These are phyloP conservation scores for Brenthis daphne DNA, from an alignment of 2,888 invertebrate species.

Conservation along the genomic window DNA sequence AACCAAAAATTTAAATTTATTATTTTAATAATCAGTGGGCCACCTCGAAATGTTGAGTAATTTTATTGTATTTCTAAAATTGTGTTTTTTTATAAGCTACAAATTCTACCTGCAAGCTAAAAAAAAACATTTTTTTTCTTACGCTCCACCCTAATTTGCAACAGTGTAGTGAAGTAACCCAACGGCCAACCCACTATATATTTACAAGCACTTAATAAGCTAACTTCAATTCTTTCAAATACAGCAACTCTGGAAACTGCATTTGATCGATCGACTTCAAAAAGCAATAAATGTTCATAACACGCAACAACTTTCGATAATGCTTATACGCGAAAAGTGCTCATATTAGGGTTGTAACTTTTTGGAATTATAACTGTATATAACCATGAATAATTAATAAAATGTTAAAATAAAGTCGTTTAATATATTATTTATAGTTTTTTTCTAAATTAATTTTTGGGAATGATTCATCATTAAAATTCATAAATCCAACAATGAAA, in stretches of 20 bases:
- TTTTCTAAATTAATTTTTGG: background rate
- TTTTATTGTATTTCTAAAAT: too few species aligned
- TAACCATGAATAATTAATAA: background rate
- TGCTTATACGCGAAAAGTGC: slow-evolving; percentile 19
- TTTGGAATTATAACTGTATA: background rate
- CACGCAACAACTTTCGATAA: slow-evolving; percentile 26
- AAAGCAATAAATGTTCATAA: slow-evolving; percentile 36
- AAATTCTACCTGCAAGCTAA: too few species aligned
- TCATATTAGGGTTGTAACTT: slow-evolving; percentile 12
- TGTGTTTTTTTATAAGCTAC: too few species aligned
- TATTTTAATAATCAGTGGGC: too few species aligned
- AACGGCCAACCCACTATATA: too few species aligned
- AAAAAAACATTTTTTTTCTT: too few species aligned
- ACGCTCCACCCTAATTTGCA: too few species aligned
- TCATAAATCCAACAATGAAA: background rate
- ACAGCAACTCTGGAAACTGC: slow-evolving; percentile 7
- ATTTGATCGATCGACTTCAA: slow-evolving; percentile 27
- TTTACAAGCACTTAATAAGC: background rate
- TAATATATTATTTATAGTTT: background rate
- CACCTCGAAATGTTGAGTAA: too few species aligned
- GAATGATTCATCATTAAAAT: background rate
- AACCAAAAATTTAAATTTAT: too few species aligned
- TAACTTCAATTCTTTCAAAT: background rate
- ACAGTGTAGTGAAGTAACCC: too few species aligned
- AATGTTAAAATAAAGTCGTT: background rate